Conservation (phyloP, 2,113 vertebrate genomes). For the Myodes glareolus region DNA sequence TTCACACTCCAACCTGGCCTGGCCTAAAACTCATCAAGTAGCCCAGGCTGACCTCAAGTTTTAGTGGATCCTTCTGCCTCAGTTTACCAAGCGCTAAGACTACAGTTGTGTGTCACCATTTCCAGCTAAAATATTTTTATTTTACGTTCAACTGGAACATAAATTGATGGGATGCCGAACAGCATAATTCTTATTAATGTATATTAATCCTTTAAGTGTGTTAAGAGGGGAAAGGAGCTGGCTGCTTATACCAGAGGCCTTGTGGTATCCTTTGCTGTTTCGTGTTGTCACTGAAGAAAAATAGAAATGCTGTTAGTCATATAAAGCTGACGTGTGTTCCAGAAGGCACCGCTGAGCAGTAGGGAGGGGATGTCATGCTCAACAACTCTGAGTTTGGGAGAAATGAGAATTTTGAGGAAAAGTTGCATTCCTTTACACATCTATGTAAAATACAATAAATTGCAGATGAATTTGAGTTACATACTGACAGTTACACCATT, state of each 20-base stretch:
- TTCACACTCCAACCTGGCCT: background rate
- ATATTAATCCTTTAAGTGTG: background rate
- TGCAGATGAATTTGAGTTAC: conserved; percentile 9
- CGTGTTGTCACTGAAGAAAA: background rate
- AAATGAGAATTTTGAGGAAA: background rate
- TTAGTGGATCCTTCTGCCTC: background rate
- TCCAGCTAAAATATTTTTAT: conserved; percentile 32
- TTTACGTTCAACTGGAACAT: background rate
- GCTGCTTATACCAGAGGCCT: background rate
- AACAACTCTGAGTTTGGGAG: background rate
- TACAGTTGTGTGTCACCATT: background rate
- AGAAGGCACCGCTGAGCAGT: background rate
- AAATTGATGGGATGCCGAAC: background rate
- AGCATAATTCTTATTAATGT: background rate
- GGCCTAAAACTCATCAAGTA: background rate
- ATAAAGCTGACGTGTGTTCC: background rate
- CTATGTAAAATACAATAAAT: background rate
- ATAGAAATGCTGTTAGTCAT: background rate
- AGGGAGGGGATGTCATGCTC: background rate
- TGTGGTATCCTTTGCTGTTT: background rate
- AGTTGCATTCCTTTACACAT: background rate
- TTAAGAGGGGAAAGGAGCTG: background rate
- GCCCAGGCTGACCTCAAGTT: background rate
- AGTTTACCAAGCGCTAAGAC: background rate
- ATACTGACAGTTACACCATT: background rate